These are phyloP conservation scores for Alligator mississippiensis DNA, from an alignment of 2,113 vertebrate species.

Conservation along the genomic window DNA sequence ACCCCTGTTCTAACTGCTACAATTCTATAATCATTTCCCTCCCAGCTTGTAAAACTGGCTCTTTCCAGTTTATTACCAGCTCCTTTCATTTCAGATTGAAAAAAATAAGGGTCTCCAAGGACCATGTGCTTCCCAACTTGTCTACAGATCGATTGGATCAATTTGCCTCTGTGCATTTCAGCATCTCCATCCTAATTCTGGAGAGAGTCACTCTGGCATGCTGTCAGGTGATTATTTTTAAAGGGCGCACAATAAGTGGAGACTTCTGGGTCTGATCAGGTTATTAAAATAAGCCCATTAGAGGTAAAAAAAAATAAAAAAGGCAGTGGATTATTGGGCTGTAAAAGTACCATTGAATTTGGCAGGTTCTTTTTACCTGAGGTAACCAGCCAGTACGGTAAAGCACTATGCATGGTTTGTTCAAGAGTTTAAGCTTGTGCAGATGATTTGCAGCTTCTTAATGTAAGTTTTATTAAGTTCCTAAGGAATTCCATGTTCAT, in stretches of 20 bases:
- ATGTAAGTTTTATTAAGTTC: slow-evolving; percentile 35
- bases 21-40: slow-evolving; percentile 52
- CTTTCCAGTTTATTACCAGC: slow-evolving; percentile 40
- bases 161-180: slow-evolving; percentile 50
- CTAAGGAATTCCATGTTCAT: neutral
- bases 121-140: neutral
- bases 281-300: neutral
- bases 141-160: slow-evolving; percentile 44
- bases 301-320: neutral
- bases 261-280: neutral
- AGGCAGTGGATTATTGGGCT: neutral
- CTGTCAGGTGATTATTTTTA: slow-evolving; percentile 20
- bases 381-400: neutral
- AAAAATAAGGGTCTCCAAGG: slow-evolving; percentile 55
- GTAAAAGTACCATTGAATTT: neutral
- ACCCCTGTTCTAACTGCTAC: neutral
- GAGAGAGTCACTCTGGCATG: neutral
- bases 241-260: neutral
- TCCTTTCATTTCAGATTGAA: slow-evolving; percentile 47
- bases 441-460: slow-evolving; percentile 28
- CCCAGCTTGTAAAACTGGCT: slow-evolving; percentile 61
- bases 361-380: neutral
- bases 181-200: slow-evolving; percentile 38
- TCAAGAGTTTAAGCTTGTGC: neutral
- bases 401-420: neutral